These are phyloP conservation scores for Triplophysa siluroides DNA, from an alignment of 2,113 vertebrate genomes.

Conservation along the genomic window DNA sequence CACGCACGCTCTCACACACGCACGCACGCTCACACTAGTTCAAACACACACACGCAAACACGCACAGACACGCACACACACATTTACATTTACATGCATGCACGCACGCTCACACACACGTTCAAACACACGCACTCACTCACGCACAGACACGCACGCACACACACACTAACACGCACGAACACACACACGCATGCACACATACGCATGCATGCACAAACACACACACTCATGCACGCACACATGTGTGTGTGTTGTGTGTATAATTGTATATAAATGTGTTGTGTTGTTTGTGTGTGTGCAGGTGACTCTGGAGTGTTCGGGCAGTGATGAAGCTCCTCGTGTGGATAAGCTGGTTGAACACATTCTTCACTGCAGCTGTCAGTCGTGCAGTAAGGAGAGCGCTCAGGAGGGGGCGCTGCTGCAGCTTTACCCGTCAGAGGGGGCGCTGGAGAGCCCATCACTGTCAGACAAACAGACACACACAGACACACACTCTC, in stretches of 20 bases:
- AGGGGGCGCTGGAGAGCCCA: constrained; percentile 72
- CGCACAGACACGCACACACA: no score
- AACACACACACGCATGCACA: no score
- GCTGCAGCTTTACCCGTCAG: constrained; percentile 86
- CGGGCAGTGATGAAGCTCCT: constrained; percentile 83
- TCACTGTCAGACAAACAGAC: constrained; percentile 62
- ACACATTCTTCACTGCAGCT: constrained; percentile 93
- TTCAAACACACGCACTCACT: no score
- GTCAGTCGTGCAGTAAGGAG: constrained; percentile 95
- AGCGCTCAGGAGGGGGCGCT: constrained; percentile 84
- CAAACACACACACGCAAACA: no score
- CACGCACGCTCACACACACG: no score
- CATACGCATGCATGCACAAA: no score
- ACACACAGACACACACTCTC: constrained; percentile 60
- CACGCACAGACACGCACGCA: no score
- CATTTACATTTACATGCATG: no score
- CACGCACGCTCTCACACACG: no score
- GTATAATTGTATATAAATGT: constrained; percentile 8
- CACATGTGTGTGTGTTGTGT: no score
- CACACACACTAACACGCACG: no score
- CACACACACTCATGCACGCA: no score
- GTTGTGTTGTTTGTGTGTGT: constrained; percentile 29
- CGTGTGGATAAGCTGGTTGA: constrained; percentile 95
- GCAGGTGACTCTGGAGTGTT: constrained; percentile 93
- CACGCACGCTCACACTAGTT: rapidly evolving